Base-by-base conservation (phyloP, 2,797 vertebrate genomes). In the Ciconia nigra region DNA sequence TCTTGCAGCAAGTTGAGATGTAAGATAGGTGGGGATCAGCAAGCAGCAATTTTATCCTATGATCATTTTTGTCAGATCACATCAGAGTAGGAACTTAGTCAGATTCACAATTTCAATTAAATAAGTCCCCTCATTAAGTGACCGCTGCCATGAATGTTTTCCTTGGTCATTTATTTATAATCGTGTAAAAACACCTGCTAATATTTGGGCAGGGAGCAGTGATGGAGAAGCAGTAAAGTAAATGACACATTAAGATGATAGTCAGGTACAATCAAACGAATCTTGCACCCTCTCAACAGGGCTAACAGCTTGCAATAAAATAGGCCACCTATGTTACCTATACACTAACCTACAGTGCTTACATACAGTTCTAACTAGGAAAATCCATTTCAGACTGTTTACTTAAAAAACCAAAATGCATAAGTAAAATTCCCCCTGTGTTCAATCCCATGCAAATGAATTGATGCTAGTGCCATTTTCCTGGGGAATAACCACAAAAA, bases 51-150 rank as follows among this genome's bases (percentile, higher is more conserved):
- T 98, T 99, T 98, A 98, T 98, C 98, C 97, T 98, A 98, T 98
- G 98, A 99, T 99, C 98, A 98, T 99, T 99, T 98, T 98, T 98
- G 99, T 99, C 99, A 99, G 98, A 99, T 98, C 95, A 51, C 97
- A 98, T 98, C 98, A 98, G 98, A 98, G 97, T 97, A 96, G 97
- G 95, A 97, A 98, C 98, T 98, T 98, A 97, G 97, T 98, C 98
- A 97, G 91, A 98, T 98, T 98, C 96, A 91, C 93, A 70, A 97
- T 98, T 98, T 98, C 97, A 98, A 98, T 98, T 98, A 98, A 98
- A 96, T 95, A 98, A 92, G 96, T 97, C 94, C 91, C 79, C 93
- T 96, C 83, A 76, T 96, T 97, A 97, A 97, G 89, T 96, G 93
- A 93, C 90, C 11, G 2, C 54, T 96, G 74, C 55, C 82, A 72